Percentiles rank a stretch among this genome's conserved stretches.
phyloP scores from a whole-genome alignment of 2,113 vertebrate genomes.

The Paracanthobrama guichenoti region DNA sequence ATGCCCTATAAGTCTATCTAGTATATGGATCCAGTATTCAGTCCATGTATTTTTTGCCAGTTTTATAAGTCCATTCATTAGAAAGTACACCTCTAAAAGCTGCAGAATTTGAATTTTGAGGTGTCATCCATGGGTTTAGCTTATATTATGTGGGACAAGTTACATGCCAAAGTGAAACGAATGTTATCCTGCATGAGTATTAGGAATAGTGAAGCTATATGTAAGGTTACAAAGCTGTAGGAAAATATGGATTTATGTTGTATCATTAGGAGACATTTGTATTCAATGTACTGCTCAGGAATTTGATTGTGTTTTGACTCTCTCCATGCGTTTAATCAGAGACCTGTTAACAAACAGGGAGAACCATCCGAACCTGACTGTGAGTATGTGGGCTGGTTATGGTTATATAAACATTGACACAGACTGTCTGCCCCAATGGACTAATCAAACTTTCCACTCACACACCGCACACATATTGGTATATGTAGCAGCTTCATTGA shows the following conservation, averaged over 20 bases:
- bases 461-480: neutral
- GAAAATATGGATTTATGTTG: conserved; percentile 5
- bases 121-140: too few relatives aligned
- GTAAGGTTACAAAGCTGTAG: neutral
- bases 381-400: conserved; percentile 26
- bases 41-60: too few relatives aligned
- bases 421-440: conserved; percentile 21
- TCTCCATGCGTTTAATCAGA: neutral
- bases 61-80: too few relatives aligned
- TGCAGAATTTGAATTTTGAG: neutral
- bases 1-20: too few relatives aligned
- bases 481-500: conserved; percentile 16
- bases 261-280: neutral
- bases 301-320: neutral
- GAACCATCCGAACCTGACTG: neutral
- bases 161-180: too few relatives aligned
- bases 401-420: conserved; percentile 44
- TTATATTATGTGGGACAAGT: too few relatives aligned
- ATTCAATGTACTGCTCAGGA: neutral
- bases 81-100: too few relatives aligned
- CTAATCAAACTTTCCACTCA: conserved; percentile 48
- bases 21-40: too few relatives aligned
- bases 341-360: neutral
- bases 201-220: neutral
- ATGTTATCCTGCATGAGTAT: too few relatives aligned